Evolutionary conservation across 1,140 invertebrate species (phyloP), one percentile per base, ranked within the genome.

Genomic region (Apolygus lucorum): DNA sequence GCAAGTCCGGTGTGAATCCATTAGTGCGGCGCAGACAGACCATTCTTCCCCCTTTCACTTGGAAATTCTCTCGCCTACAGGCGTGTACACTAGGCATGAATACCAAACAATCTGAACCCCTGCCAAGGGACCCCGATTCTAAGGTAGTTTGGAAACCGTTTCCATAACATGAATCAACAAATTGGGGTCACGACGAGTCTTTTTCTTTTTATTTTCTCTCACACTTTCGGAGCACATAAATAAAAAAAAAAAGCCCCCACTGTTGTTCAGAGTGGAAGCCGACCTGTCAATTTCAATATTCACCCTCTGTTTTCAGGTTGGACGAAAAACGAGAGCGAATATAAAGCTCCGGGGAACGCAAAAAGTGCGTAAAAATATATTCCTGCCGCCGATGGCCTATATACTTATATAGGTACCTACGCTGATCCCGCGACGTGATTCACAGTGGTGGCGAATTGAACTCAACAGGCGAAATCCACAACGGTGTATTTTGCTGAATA

Each of bases 51-150:
- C 34, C 34, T 49, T 49, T 49, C 34, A 49, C 34, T 17, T 17
- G 8, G 34, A 8, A 49, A 8, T 8, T 17, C 8, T 49, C 8
- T 17, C 8, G 17, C 34, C 8, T 8, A 17, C 34, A 17, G 34
- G 34, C 34, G 17, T 11, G 34, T 8, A 17, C 34, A 8, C 54
- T 4, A 59, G 11, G 22, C 54, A 11, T 59, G 54, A 59, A 59
- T 59, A 59, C 54, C 22, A 59, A 59, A 59, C 54, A 59, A 59
- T 11, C 54, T 59, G 54, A 59, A 13, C 54, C 4, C 54, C 22
- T 59, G 54, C 54, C 54, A 59, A 59, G 54, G 54, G 54, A 59
- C 54, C 54, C 54, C 11, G 54, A 59, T 59, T 59, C 54, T 42
- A 59, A 59, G 54, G 11, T 59, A 24, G 54, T 59, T 59, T 59